Evolutionary conservation across 2,888 invertebrate genomes (phyloP).

Genomic region (Diarsia brunnea): DNA sequence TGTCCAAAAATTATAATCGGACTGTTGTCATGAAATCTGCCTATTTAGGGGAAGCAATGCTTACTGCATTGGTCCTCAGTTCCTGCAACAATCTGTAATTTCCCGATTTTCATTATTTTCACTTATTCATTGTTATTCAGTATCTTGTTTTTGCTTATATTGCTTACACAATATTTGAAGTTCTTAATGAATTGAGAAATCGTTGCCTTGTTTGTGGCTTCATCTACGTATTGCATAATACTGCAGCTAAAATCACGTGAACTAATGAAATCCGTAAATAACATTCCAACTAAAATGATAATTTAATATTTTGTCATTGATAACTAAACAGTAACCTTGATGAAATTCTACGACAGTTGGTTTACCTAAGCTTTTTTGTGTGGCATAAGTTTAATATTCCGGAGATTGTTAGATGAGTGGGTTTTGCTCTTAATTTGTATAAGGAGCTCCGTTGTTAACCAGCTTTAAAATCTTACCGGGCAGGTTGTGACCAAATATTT

Average conservation of each 20-base stretch:
- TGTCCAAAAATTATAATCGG: background rate
- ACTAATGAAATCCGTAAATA: background rate
- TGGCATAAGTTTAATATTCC: background rate
- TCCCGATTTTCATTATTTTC: background rate
- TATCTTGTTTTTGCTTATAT: background rate
- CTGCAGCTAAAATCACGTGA: background rate
- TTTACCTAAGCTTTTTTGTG: background rate
- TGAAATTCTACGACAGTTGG: background rate
- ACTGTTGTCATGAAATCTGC: background rate
- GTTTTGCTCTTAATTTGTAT: conserved; percentile 22
- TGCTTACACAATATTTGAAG: background rate
- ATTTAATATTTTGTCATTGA: conserved; percentile 7
- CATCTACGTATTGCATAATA: conserved; percentile 11
- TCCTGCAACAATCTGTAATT: background rate
- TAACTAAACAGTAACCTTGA: conserved; percentile 3
- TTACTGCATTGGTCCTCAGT: background rate
- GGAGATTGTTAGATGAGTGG: background rate
- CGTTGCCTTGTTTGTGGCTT: background rate
- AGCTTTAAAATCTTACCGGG: no score
- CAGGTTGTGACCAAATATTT: no score
- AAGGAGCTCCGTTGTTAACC: conserved; percentile 2
- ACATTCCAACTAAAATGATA: conserved; percentile 6
- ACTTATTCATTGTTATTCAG: background rate
- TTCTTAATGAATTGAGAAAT: background rate
- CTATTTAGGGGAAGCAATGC: background rate